Base-by-base conservation (phyloP, 2,888 invertebrate genomes). In the Meandrusa payeni region DNA sequence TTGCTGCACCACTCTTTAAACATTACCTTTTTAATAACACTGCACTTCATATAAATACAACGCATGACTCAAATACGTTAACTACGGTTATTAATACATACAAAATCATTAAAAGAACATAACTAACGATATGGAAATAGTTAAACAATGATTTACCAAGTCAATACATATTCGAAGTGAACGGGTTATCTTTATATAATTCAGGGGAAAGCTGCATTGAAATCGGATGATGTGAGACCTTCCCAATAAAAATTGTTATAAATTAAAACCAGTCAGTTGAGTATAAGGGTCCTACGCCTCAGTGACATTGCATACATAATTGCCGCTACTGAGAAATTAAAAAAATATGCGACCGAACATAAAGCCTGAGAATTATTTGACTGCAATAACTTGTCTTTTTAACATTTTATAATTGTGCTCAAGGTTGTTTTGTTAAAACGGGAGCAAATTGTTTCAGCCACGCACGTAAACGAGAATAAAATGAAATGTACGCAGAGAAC, bases 341-440 rank as follows among this genome's bases (percentile, higher is more conserved):
- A 59, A 57, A 41, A 50, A 13, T 15, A 40, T 46, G 34, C 41
- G 41, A 41, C 39, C 42, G 41, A 26, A 57, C 47, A 51, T 51
- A 52, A 58, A 57, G 47, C 45, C 41, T 29, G 43, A 40, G 49
- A 53, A 51, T 48, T 52, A 46, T 58, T 56, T 43, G 50, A 47
- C 47, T 41, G 45, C 51, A 57, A 55, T 50, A 43, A 50, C 48
- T 51, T 51, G 53, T 56, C 52, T 53, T 59, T 61, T 65, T 59
- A 57, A 53, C 47, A 55, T 61, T 54, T 61, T 64, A 54, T 61
- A 61, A 64, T 62, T 55, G 47, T 52, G 47, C 38, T 54, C 70
- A 75, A 76, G 73, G 73, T 66, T 68, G 57, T 59, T 58, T 58
- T n/a, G n/a, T n/a, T 60, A 61, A 54, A 74, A 64, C 54, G 60